Evolutionary conservation across 2,113 vertebrate genomes (phyloP).

Genomic region (Girardinichthys multiradiatus): DNA sequence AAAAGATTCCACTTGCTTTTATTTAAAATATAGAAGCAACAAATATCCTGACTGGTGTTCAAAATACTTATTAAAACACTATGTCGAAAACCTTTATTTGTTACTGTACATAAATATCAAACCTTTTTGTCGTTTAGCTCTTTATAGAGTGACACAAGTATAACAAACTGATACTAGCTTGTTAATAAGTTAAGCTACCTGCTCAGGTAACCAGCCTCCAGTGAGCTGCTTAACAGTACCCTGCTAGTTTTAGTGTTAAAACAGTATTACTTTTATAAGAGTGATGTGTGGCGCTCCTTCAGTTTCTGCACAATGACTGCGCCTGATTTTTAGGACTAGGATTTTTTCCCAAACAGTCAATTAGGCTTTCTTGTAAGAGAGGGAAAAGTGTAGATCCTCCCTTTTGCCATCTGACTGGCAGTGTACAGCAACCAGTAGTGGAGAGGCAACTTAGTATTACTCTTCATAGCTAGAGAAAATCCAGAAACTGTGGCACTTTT

Average conservation of each 20-base stretch:
- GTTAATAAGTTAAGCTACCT: background rate
- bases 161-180: background rate
- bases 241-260: background rate
- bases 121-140: too few relatives aligned
- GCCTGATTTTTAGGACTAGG: background rate
- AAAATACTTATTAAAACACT: background rate
- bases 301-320: background rate
- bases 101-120: too few relatives aligned
- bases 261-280: background rate
- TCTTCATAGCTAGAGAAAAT: background rate
- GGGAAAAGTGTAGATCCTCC: background rate
- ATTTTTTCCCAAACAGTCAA: too few relatives aligned
- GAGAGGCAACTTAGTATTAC: background rate
- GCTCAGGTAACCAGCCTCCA: too few relatives aligned
- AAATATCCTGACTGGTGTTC: background rate
- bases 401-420: background rate
- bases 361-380: background rate
- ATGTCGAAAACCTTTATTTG: background rate
- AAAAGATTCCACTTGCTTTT: background rate
- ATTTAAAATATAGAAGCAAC: background rate
- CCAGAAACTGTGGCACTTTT: too few relatives aligned
- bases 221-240: background rate
- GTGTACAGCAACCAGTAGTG: background rate
- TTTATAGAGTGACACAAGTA: background rate
- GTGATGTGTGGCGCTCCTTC: background rate